Conservation (phyloP, 2,113 vertebrate species). For the Sciurus niger region DNA sequence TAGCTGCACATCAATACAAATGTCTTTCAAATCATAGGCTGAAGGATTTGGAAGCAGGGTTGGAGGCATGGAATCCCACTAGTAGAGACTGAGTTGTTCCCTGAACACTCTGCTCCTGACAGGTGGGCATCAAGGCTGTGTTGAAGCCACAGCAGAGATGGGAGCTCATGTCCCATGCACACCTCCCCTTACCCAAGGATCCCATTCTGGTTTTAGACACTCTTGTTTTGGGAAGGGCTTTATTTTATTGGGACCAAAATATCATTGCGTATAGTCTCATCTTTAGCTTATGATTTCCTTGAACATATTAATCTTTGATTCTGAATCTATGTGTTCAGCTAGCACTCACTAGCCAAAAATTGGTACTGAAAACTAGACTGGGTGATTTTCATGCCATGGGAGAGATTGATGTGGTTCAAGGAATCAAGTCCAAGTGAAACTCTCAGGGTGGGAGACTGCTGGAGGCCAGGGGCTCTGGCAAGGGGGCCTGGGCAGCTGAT, state of each 20-base stretch:
- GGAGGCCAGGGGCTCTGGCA: neutral
- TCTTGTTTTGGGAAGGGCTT: neutral
- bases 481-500: accelerated
- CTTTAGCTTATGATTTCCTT: neutral
- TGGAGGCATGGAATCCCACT: neutral
- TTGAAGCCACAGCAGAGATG: neutral
- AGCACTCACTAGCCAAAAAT: neutral
- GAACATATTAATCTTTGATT: neutral
- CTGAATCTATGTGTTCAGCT: neutral
- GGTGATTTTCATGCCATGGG: neutral
- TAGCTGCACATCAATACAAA: neutral
- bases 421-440: neutral
- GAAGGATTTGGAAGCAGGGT: neutral
- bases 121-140: accelerated
- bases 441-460: neutral
- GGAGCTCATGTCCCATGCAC: neutral
- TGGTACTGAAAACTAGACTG: neutral
- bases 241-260: neutral
- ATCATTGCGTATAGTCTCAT: neutral
- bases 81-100: neutral
- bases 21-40: neutral
- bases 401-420: neutral
- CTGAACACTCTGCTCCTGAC: neutral
- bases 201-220: neutral
- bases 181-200: neutral